Evolutionary conservation across 2,888 invertebrate genomes (phyloP), one percentile per base, ranked within the genome.

Genomic region (Alsophila aescularia): DNA sequence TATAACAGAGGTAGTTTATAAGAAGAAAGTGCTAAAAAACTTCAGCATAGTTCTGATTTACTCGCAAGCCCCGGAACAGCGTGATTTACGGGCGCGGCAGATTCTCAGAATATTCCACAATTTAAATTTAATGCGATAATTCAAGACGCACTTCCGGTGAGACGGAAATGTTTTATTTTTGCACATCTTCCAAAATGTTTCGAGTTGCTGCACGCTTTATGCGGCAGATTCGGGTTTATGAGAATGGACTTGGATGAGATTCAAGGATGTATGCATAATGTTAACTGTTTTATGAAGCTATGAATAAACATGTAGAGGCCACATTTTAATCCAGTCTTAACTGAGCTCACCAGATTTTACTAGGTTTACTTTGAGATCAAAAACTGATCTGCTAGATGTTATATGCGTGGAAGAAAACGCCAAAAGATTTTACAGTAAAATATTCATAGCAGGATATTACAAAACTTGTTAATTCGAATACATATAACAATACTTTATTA

Each of bases 41-140:
- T 24, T 37, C 2, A 16, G n/a, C 12, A 40, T 42, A 16, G 41
- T 31, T 42, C 14, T 53, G 53, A 43, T 48, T 54, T 37, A 54
- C 9, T 36, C 41, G 52, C 31, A 12, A n/a, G n/a, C 35, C 51
- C 45, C 40, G 45, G 37, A 40, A 40, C 35, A 27, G 13, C 16
- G 42, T 60, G 61, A 64, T 60, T 58, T 62, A 64, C 56, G 56
- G 47, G 15, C 32, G 40, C 42, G 55, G 41, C 32, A 44, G 34
- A 57, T 52, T 24, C 24, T 44, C 49, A 64, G 13, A 67, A 63
- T 65, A 62, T 67, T 64, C 57, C 59, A 54, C 63, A 54, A 65
- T 63, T 67, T 65, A 57, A 65, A 65, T 59, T 67, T 62, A 65
- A 63, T 56, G 67, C 60, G 56, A 67, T 65, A 63, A 67, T 63